Evolutionary conservation across 2,888 invertebrate genomes (phyloP), one percentile per base, ranked within the genome.

Genomic region (Macrosiphum euphorbiae): DNA sequence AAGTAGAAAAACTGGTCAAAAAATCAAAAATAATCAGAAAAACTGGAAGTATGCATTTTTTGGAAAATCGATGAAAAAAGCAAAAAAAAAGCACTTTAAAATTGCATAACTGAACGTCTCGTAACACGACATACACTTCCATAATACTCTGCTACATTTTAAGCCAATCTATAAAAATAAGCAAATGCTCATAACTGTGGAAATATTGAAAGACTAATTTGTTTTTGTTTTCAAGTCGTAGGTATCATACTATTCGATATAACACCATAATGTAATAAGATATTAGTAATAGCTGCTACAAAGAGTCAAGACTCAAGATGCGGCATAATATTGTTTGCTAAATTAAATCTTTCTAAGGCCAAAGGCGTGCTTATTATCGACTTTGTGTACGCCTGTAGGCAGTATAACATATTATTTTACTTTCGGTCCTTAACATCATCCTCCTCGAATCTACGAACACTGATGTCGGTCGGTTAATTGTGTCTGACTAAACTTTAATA

Each of bases 401-500:
- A 55, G 24, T 55, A 20, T 35, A 41, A 78, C 1, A 78, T 35
- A 41, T 41, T 78, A 88, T 41, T 88, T 88, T 88, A 26, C 35
- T 52, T 3, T 88, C 11, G 11, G 26, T 26, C 24, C 10, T 10
- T 35, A 7, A 44, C 2, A 28, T 58, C 26, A 26, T n/a, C 44
- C 3, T 44, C 26, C 24, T 0, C 13, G 1, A 86, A 47, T 47
- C n/a, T n/a, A 47, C 86, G 26, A 86, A n/a, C 47, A 47, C 28
- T 16, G 13, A 44, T 47, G n/a, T 28, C 86, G 47, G 86, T 86
- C 13, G 28, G 86, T 86, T 86, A 86, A 86, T 86, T 47, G 86
- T n/a, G 47, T 86, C 47, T 86, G 86, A 86, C 28, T 47, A 86
- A 86, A 87, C 50, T 50, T 50, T 50, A n/a, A 87, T 87, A 87